Conservation (phyloP, 92 coral and sea anemone genomes). For the Phymanthus crucifer region DNA sequence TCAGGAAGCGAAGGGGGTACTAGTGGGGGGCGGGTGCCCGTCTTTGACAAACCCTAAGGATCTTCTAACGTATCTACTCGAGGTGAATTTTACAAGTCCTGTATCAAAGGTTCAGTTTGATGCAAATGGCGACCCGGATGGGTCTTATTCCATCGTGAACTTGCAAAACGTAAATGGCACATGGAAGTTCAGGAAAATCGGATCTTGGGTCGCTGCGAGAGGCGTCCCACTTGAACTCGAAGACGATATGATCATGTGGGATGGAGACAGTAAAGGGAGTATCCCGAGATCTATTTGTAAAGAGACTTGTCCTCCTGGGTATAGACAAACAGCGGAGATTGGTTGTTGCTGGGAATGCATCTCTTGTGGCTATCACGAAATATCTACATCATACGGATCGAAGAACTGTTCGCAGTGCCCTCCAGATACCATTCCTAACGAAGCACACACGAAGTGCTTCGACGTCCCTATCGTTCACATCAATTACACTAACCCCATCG, state of each 20-base stretch:
- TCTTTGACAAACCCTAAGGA: constrained; percentile 42
- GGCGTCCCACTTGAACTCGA: constrained; percentile 32
- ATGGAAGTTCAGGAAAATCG: constrained; percentile 56
- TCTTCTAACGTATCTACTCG: constrained; percentile 51
- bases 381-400: constrained; percentile 47
- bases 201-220: constrained; percentile 60
- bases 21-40: constrained; percentile 51
- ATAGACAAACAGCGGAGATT: constrained; percentile 61
- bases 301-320: constrained; percentile 66
- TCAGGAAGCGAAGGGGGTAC: constrained; percentile 35
- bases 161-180: constrained; percentile 53
- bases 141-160: constrained; percentile 65
- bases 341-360: constrained; percentile 88
- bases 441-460: constrained; percentile 52
- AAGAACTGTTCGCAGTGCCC: constrained; percentile 65
- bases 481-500: constrained; percentile 49
- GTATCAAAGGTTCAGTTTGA: constrained; percentile 56
- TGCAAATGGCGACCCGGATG: constrained; percentile 71
- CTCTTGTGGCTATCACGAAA: constrained; percentile 49
- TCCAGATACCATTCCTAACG: constrained; percentile 61
- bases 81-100: constrained; percentile 53
- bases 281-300: constrained; percentile 76
- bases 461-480: constrained; percentile 56
- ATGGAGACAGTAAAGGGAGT: constrained; percentile 40
- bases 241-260: constrained; percentile 52